Base-by-base conservation (phyloP, 2,113 vertebrate genomes). In the Menura novaehollandiae region DNA sequence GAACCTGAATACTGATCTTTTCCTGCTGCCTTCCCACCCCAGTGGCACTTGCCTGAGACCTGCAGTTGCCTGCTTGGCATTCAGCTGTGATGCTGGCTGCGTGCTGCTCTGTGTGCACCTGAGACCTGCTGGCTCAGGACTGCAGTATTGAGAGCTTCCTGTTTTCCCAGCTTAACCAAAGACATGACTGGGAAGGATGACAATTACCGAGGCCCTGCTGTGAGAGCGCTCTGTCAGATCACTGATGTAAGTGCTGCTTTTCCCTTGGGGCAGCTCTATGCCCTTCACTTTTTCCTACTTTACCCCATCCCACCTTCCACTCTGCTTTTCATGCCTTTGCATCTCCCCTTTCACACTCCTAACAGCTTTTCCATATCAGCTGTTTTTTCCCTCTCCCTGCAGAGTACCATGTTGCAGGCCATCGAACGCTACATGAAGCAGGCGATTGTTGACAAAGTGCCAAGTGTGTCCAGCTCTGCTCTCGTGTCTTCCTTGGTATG, bases 131-230 rank as follows among this genome's bases (percentile, higher is more conserved):
- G 53, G 76, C 79, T 86, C 69, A 41, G 84, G 64, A 60, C 13
- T 19, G 20, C 59, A 39, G 10, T 82, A 15, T 4, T 94, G 76
- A 97, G 84, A 72, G 23, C 8, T 30, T 27, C 67, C 62, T 49
- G 44, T 75, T 67, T 90, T 44, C 41, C 28, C 93, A 98, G 98
- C 96, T 97, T 98, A 94, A 98, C 98, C 43, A 98, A 98, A 95
- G 98, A 98, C 95, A 98, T 98, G 98, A 98, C 98, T 10, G 98
- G 98, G 69, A 98, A 98, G 76, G 98, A 98, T 67, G 98, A 98
- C 96, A 98, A 98, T 83, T 98, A 98, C 76, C 96, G 98, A 53
- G 98, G 98, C 51, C 98, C 98, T 0, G 98, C 98, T 3, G 98
- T 98, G 83, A 97, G 98, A 39, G 98, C 98, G 0, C 98, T 98